phyloP scores from a whole-genome alignment of 2,888 invertebrate genomes.

The Lymantria dispar region DNA sequence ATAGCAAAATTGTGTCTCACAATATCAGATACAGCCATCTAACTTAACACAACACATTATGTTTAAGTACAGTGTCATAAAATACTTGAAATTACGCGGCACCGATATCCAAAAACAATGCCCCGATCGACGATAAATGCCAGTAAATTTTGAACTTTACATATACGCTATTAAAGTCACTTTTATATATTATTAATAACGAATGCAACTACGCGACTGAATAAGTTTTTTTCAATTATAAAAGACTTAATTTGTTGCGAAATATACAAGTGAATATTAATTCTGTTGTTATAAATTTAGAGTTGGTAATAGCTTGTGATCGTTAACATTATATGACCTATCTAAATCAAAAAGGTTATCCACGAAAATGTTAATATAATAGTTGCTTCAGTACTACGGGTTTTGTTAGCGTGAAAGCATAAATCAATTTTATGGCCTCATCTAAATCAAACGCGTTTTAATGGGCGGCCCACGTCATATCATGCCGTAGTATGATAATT shows the following conservation, averaged over 20 bases:
- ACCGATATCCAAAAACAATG: conserved; percentile 76
- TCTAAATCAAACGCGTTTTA: conserved; percentile 84
- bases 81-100: conserved; percentile 72
- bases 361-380: conserved; percentile 83
- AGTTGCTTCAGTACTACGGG: conserved; percentile 81
- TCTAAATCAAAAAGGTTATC: conserved; percentile 71
- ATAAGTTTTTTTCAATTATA: conserved; percentile 74
- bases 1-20: conserved; percentile 40
- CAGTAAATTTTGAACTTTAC: conserved; percentile 44
- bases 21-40: conserved; percentile 50
- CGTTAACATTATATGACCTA: conserved; percentile 54
- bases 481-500: conserved; percentile 83
- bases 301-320: conserved; percentile 28
- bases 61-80: conserved; percentile 68
- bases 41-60: conserved; percentile 61
- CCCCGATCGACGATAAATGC: conserved; percentile 43
- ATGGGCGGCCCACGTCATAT: conserved; percentile 83
- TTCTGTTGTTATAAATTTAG: conserved; percentile 15
- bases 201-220: conserved; percentile 75
- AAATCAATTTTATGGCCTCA: conserved; percentile 84
- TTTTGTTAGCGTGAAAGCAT: conserved; percentile 83
- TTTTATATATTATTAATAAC: conserved; percentile 41
- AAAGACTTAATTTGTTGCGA: conserved; percentile 65
- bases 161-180: conserved; percentile 36
- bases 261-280: conserved; percentile 15